These are phyloP conservation scores for Hemiprocne comata DNA, from an alignment of 2,113 vertebrate species.

Conservation along the genomic window DNA sequence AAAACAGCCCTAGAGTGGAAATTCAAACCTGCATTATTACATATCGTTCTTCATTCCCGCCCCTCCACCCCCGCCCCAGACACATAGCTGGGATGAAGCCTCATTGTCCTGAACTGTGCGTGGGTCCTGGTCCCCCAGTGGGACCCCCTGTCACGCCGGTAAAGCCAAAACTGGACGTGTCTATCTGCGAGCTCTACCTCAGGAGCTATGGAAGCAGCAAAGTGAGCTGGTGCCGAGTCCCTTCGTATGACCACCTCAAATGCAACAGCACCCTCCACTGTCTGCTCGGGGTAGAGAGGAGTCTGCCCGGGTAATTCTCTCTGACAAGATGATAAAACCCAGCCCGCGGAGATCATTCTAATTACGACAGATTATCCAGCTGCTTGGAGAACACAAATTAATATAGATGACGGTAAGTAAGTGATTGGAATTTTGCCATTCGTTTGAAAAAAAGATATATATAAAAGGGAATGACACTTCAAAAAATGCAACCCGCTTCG, in stretches of 20 bases:
- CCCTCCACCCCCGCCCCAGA: background rate
- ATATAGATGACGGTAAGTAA: slow-evolving; percentile 30
- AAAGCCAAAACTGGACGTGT: background rate
- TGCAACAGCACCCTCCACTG: slow-evolving; percentile 77
- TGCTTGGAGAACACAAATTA: slow-evolving; percentile 25
- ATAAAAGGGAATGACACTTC: slow-evolving; percentile 4
- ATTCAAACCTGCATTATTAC: background rate
- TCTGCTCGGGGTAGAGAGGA: background rate
- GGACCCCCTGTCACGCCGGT: background rate
- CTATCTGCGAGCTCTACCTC: background rate
- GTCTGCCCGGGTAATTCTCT: background rate
- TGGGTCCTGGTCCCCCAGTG: background rate
- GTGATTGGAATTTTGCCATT: background rate
- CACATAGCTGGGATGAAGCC: background rate
- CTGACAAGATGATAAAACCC: slow-evolving; percentile 18
- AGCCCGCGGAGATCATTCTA: background rate
- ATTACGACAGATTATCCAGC: slow-evolving; percentile 33
- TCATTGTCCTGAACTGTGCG: background rate
- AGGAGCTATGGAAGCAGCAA: accelerated
- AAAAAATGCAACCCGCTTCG: background rate
- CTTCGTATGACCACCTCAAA: background rate
- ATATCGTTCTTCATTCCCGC: accelerated
- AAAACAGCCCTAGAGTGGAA: background rate
- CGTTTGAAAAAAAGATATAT: background rate
- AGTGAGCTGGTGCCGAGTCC: accelerated